Evolutionary conservation across 30 jellyfish, hydroid and myxozoan genomes (phyloP), one percentile per base, ranked within the genome.

Genomic region (Cassiopea xamachana): DNA sequence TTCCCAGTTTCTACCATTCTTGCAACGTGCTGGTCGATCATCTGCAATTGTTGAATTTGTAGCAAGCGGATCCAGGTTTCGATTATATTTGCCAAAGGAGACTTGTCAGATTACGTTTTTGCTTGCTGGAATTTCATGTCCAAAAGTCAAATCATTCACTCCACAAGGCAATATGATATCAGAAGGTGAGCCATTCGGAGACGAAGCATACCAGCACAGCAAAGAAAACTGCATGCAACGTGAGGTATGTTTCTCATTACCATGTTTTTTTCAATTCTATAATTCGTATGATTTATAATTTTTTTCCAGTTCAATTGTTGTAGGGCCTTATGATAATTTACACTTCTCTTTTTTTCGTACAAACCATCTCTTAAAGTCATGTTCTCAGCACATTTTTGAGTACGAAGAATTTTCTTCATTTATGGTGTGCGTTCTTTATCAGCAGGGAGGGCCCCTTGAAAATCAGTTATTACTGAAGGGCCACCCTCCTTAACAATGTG

Each of bases 21-120:
- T 94, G 77, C 98, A 94, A 94, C 84, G 98, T 7, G 98, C 98
- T n/a, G 98, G 98, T 5, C 81, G 96, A 58, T 89, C 97, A 79
- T 39, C 97, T 17, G 98, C 96, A 17, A 72, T 94, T 47, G 97
- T 94, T 83, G 98, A 94, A 74, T 94, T 94, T 74, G 96, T 90
- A 19, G 98, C 98, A 49, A 89, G 97, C 48, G 98, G 98, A 7
- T 94, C 98, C 18, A 85, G 98, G 80, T 84, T 94, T 85, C 59
- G 98, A 78, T 81, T 94, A 46, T 94, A 89, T 78, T 61, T 94
- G 17, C 98, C 98, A 14, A 94, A 90, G 78, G 96, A 94, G 80
- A 94, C 97, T 1, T 94, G 98, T 74, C 91, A 90, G 76, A 73
- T 94, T 43, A 94, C 98, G 15, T 94, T 94, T 91, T 73, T 94